A percentile compares a stretch with the other conserved stretches of the same genome.
These are phyloP conservation scores for Oscheius sp. DNA, from an alignment of 1,140 invertebrate species.

Conservation along the genomic window DNA sequence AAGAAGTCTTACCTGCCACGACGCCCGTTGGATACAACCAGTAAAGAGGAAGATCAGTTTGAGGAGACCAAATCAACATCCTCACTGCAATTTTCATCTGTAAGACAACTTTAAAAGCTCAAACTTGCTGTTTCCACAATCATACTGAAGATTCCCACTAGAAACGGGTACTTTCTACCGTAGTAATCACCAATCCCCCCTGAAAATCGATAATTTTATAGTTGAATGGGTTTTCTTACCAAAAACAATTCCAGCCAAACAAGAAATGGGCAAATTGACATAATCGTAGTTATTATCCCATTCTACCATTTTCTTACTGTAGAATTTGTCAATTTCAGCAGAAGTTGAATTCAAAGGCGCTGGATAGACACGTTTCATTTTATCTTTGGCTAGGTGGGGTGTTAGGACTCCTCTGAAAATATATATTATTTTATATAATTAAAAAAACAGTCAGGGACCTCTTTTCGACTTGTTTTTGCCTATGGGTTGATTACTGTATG, in stretches of 20 bases:
- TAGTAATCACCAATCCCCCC: conserved; percentile 38
- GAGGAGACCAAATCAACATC: conserved; percentile 40
- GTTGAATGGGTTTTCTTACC: conserved; percentile 21
- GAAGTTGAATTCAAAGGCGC: not conserved
- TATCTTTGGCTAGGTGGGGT: conserved; percentile 24
- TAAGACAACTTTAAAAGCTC: not conserved
- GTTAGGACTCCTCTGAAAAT: conserved; percentile 36
- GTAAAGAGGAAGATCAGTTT: conserved; percentile 30
- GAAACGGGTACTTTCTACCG: conserved; percentile 36
- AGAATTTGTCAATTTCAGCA: conserved; percentile 34
- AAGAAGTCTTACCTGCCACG: not conserved
- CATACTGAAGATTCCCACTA: conserved; percentile 35
- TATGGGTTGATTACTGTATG: too few relatives aligned
- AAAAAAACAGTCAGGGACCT: too few relatives aligned
- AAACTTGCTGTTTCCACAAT: conserved; percentile 17
- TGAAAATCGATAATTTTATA: conserved; percentile 6
- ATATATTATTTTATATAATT: too few relatives aligned
- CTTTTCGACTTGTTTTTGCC: too few relatives aligned
- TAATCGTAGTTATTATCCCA: conserved; percentile 46
- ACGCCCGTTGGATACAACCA: conserved; percentile 35
- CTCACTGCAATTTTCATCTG: conserved; percentile 8
- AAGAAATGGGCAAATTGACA: conserved; percentile 38
- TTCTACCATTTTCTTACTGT: conserved; percentile 40
- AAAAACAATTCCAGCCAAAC: conserved; percentile 40
- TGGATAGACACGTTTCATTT: conserved; percentile 37